phyloP scores from a whole-genome alignment of 2,113 vertebrate genomes.

The Varanus salvator region DNA sequence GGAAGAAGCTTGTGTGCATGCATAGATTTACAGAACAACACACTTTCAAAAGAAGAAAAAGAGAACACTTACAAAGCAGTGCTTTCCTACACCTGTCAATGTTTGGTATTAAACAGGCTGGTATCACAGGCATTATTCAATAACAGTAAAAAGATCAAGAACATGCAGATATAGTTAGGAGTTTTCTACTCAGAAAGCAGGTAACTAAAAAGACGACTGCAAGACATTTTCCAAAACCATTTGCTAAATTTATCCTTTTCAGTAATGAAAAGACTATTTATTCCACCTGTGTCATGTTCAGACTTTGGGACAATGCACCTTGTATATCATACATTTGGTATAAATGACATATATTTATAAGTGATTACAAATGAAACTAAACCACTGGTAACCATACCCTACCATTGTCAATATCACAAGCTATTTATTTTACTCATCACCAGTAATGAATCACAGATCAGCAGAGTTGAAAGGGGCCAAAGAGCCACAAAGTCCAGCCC shows the following conservation, averaged over 20 bases:
- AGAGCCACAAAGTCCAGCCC: too few relatives aligned
- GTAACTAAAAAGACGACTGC: neutral
- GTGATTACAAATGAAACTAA: neutral
- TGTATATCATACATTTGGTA: neutral
- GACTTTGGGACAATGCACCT: neutral
- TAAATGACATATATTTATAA: neutral
- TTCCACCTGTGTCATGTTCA: conserved; percentile 5
- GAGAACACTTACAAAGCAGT: neutral
- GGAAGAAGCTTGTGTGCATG: neutral
- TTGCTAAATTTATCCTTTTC: neutral
- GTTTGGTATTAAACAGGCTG: accelerated
- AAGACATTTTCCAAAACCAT: conserved; percentile 4
- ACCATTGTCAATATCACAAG: neutral
- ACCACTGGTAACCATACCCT: neutral
- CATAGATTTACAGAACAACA: accelerated
- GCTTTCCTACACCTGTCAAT: accelerated
- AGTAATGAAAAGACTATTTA: neutral
- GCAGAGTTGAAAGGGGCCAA: too few relatives aligned
- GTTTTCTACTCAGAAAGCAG: neutral
- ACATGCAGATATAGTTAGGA: accelerated
- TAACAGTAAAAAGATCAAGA: too few relatives aligned
- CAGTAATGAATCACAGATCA: too few relatives aligned
- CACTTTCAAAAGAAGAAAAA: accelerated
- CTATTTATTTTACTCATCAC: neutral
- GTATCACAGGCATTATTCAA: neutral